Percentiles rank a stretch among this genome's conserved stretches.
These are phyloP conservation scores for Pachliopta kotzebuea DNA, from an alignment of 2,888 invertebrate species.

Conservation along the genomic window DNA sequence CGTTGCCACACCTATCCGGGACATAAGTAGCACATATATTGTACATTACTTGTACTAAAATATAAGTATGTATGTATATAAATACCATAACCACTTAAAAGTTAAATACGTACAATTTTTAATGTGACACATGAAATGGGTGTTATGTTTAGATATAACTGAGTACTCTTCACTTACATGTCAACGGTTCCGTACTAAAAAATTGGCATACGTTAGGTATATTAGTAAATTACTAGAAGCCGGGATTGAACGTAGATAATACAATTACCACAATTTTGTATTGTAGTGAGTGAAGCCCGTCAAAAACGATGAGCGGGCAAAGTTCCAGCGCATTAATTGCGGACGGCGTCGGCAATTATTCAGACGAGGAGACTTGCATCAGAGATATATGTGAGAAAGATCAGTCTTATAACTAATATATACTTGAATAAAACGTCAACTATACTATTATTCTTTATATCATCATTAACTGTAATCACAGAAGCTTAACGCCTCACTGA, in stretches of 20 bases:
- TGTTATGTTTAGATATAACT: background rate
- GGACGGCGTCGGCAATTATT: conserved; percentile 13
- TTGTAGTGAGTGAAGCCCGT: conserved; percentile 49
- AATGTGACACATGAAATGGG: background rate
- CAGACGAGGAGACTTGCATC: conserved; percentile 13
- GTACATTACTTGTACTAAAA: too few species aligned
- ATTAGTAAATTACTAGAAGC: background rate
- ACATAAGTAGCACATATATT: too few species aligned
- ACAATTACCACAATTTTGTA: conserved; percentile 53
- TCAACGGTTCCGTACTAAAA: conserved; percentile 1
- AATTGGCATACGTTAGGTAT: conserved; percentile 17
- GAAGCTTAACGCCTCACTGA: background rate
- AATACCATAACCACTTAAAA: background rate
- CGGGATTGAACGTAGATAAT: conserved; percentile 32
- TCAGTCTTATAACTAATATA: background rate
- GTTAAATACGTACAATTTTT: background rate
- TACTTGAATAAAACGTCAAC: background rate
- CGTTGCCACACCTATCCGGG: too few species aligned
- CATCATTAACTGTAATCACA: background rate
- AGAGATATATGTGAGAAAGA: conserved; percentile 26
- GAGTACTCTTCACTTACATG: background rate
- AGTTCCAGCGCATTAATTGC: conserved; percentile 47
- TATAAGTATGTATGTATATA: too few species aligned
- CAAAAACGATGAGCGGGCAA: conserved; percentile 49
- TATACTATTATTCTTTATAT: background rate